Evolutionary conservation across 2,888 invertebrate genomes (phyloP), one percentile per base, ranked within the genome.

Genomic region (Resseliella maxima): DNA sequence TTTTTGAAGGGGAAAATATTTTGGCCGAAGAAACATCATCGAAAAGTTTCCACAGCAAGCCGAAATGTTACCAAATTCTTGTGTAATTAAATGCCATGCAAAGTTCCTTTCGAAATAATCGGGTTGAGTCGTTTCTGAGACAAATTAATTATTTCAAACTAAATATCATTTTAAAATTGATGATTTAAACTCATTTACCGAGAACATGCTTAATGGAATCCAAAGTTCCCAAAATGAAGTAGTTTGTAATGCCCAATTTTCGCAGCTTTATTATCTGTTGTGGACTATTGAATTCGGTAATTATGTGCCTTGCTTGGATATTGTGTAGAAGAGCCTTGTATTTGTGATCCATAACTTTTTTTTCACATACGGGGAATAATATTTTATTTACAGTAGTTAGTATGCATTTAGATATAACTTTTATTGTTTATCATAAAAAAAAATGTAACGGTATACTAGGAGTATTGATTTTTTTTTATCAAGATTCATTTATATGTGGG

Each of bases 281-380:
- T 88, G 93, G 93, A 12, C 91, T 90, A 0, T 90, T 90, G 0
- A 90, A 90, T 87, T 93, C 93, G 3, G 95, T 94, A 87, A 98
- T 97, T 0, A 98, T 95, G 90, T 98, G 98, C 15, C 98, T 93
- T 0, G 97, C 96, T 8, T 97, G 96, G 86, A 98, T 95, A 90
- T 98, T 98, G 90, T 97, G 95, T 54, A 98, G 92, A 12, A 98
- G 91, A 15, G 97, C 95, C 91, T 97, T 97, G 91, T 97, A 98
- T 91, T 98, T 97, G 92, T 98, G 97, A 89, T 97, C 97, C 96
- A 98, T 96, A 18, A 96, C 95, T 96, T 12, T 83, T 54, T 36
- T 21, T 46, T 36, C n/a, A n/a, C n/a, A n/a, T n/a, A n/a, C n/a
- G n/a, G n/a, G n/a, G n/a, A n/a, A n/a, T n/a, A n/a, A n/a, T 2